Conservation (phyloP, 2,888 invertebrate genomes). For the Smittia aterrima region DNA sequence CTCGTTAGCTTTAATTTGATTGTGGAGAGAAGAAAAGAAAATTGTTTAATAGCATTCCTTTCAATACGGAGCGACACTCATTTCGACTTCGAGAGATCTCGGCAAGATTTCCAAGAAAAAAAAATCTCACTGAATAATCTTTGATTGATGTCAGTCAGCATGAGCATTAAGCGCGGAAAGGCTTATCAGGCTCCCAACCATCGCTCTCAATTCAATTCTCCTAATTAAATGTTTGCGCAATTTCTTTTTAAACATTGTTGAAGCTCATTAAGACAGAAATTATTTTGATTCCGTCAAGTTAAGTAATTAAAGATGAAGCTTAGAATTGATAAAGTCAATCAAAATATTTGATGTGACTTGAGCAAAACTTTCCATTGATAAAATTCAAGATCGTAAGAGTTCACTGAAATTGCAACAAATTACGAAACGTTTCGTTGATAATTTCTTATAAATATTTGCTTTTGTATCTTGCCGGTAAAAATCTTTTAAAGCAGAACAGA, state of each 20-base stretch:
- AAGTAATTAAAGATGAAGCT: too few relatives aligned
- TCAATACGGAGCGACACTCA: background rate
- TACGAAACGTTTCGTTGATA: conserved; percentile 24
- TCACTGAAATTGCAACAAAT: conserved; percentile 32
- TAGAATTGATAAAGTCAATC: too few relatives aligned
- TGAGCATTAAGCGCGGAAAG: background rate
- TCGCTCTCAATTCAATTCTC: background rate
- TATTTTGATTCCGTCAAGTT: too few relatives aligned
- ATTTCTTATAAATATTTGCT: conserved; percentile 33
- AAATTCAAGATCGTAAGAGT: background rate
- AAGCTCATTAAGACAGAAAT: too few relatives aligned
- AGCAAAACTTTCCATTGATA: background rate
- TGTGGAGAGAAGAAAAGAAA: conserved; percentile 5
- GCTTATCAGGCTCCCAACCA: background rate
- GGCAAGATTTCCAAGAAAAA: background rate
- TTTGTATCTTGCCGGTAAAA: conserved; percentile 32
- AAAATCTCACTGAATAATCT: conserved; percentile 1
- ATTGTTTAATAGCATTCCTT: conserved; percentile 39
- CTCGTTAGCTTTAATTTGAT: conserved; percentile 41
- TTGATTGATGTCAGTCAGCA: background rate
- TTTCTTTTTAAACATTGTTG: background rate
- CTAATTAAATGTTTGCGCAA: conserved; percentile 1
- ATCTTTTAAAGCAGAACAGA: conserved; percentile 10
- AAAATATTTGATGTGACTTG: too few relatives aligned
- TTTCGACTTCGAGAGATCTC: conserved; percentile 11